Conservation (phyloP, 2,113 vertebrate species). For the Telmatochromis bifrenatus region DNA sequence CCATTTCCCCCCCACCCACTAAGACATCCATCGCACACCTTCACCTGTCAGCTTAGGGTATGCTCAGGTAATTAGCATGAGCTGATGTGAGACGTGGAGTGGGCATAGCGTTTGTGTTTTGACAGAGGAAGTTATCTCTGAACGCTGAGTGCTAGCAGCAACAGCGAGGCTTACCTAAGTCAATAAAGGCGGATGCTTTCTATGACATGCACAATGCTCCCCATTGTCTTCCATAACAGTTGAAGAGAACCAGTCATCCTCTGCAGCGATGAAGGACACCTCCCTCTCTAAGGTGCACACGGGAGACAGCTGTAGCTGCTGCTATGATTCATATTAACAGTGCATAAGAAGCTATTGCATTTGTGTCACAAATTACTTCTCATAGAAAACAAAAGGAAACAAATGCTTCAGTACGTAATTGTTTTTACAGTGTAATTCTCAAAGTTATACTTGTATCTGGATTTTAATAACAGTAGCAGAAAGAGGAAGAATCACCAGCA, state of each 20-base stretch:
- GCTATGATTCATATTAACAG: neutral
- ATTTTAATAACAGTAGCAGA: neutral
- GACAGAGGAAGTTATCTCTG: slow-evolving; percentile 66
- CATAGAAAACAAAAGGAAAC: neutral
- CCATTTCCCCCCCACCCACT: neutral
- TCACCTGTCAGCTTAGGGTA: slow-evolving; percentile 63
- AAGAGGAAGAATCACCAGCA: neutral
- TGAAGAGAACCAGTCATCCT: neutral
- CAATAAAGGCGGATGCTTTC: slow-evolving; percentile 57
- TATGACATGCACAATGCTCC: slow-evolving; percentile 46
- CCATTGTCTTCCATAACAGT: slow-evolving; percentile 51
- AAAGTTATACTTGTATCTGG: neutral
- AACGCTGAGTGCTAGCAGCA: slow-evolving; percentile 46
- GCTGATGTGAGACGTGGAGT: neutral
- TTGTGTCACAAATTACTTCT: neutral
- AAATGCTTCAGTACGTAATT: neutral
- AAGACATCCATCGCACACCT: slow-evolving; percentile 39
- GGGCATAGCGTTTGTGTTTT: slow-evolving; percentile 33
- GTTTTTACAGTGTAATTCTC: neutral
- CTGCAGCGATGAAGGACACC: neutral
- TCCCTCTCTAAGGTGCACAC: neutral
- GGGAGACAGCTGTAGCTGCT: neutral
- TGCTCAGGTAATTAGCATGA: slow-evolving; percentile 32
- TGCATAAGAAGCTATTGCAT: neutral
- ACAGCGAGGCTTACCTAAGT: slow-evolving; percentile 38